These are phyloP conservation scores for Hirtodrosophila alboralis DNA, from an alignment of 2,888 invertebrate genomes.

Conservation along the genomic window DNA sequence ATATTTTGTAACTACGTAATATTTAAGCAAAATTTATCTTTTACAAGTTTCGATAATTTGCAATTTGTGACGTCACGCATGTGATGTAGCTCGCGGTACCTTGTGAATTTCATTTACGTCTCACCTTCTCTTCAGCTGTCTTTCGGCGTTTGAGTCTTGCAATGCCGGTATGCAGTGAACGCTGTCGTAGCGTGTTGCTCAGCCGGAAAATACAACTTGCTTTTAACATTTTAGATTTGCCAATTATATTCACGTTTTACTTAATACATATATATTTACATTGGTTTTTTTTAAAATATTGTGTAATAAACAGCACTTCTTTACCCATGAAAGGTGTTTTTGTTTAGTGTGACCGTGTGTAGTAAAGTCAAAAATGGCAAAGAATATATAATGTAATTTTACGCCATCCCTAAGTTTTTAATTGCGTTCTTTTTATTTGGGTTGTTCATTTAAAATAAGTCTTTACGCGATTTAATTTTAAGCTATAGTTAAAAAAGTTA, in stretches of 20 bases:
- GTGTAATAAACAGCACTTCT: constrained; percentile 40
- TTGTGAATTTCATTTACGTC: constrained; percentile 12
- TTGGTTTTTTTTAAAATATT: constrained; percentile 29
- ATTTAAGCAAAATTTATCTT: too few relatives aligned
- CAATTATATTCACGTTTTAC: too few relatives aligned
- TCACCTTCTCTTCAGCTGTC: constrained; percentile 87
- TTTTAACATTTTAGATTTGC: constrained; percentile 41
- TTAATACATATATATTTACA: constrained; percentile 7
- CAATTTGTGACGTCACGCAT: constrained; percentile 25
- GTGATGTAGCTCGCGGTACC: constrained; percentile 2
- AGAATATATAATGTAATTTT: too few relatives aligned
- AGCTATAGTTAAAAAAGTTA: too few relatives aligned
- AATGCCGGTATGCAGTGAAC: constrained; percentile 65
- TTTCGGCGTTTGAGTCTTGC: constrained; percentile 86
- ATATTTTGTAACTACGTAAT: too few relatives aligned
- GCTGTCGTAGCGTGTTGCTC: constrained; percentile 14
- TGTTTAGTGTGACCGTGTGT: constrained; percentile 22
- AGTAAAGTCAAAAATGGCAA: neutral
- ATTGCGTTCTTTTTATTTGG: too few relatives aligned
- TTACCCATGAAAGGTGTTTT: constrained; percentile 6
- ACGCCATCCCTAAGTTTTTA: neutral
- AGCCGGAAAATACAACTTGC: constrained; percentile 28
- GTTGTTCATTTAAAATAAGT: too few relatives aligned
- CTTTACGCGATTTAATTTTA: too few relatives aligned
- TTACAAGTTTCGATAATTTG: too few relatives aligned